A percentile compares a stretch with the other conserved stretches of the same genome.
Evolutionary conservation across 2,113 vertebrate genomes (phyloP).

Genomic region (Lates calcarifer): DNA sequence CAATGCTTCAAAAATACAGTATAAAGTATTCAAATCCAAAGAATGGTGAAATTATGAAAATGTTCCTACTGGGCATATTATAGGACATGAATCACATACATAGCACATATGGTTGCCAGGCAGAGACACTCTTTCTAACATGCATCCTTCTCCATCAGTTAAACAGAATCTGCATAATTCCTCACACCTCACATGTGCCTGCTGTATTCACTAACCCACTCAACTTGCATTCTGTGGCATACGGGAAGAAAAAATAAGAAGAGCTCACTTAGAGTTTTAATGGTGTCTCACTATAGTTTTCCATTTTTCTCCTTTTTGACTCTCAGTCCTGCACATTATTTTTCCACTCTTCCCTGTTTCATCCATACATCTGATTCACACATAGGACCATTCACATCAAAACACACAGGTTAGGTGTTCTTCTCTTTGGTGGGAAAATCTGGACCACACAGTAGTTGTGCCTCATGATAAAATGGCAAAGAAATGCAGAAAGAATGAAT

Average conservation of each 20-base stretch:
- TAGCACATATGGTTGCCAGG: too few relatives aligned
- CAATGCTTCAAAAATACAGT: too few relatives aligned
- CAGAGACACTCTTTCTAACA: too few relatives aligned
- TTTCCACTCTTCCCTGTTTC: not conserved
- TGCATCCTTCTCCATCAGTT: too few relatives aligned
- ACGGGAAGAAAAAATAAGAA: slow-evolving; percentile 9
- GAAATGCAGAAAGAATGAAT: not conserved
- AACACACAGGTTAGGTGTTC: not conserved
- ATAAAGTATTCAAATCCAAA: too few relatives aligned
- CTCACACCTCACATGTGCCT: slow-evolving; percentile 14
- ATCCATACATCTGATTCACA: not conserved
- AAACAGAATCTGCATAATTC: not conserved
- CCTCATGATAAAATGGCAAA: not conserved
- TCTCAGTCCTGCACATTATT: not conserved
- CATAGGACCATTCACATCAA: not conserved
- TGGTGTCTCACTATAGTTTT: too few relatives aligned
- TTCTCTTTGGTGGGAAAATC: not conserved
- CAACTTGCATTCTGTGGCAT: not conserved
- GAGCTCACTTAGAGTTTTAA: not conserved
- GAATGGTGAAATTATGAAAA: too few relatives aligned
- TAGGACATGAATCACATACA: too few relatives aligned
- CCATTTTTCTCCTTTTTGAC: not conserved
- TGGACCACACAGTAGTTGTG: not conserved
- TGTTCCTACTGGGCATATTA: too few relatives aligned
- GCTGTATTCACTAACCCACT: slow-evolving; percentile 11